Conservation (phyloP, 2,888 invertebrate genomes). For the Zeuzera pyrina region DNA sequence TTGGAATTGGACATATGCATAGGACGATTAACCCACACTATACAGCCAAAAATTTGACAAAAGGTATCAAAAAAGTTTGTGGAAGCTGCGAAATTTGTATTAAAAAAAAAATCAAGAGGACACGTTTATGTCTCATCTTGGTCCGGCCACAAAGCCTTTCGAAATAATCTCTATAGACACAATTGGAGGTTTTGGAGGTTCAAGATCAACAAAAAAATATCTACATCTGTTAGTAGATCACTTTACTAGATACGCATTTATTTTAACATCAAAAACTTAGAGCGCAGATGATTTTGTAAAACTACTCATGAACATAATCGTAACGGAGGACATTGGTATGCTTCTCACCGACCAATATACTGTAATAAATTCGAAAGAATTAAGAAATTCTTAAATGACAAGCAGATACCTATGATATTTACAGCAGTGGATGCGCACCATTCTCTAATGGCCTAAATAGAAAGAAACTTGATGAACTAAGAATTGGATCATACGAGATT, state of each 20-base stretch:
- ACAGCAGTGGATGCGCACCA: constrained; percentile 23
- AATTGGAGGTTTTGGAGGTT: constrained; percentile 1
- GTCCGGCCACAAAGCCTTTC: no score
- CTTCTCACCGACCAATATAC: constrained; percentile 22
- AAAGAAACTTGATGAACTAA: no score
- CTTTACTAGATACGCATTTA: constrained; percentile 18
- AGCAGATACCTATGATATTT: constrained; percentile 21
- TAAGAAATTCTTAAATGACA: constrained; percentile 14
- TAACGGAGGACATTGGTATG: constrained; percentile 12
- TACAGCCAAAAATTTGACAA: no score
- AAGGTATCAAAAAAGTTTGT: no score
- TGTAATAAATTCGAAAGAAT: constrained; percentile 21
- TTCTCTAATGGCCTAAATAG: constrained; percentile 2
- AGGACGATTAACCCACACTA: constrained; percentile 7
- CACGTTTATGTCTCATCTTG: background rate
- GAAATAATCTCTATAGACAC: no score
- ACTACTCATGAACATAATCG: constrained; percentile 7
- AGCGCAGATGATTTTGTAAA: constrained; percentile 16
- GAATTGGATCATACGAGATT: constrained; percentile 12
- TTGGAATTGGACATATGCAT: constrained; percentile 13
- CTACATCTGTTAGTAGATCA: constrained; percentile 16
- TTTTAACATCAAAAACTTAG: constrained; percentile 17
- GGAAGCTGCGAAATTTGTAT: no score
- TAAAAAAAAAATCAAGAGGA: background rate
- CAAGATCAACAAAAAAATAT: constrained; percentile 11